phyloP scores from a whole-genome alignment of 2,888 invertebrate species.

The Acronicta leporina region DNA sequence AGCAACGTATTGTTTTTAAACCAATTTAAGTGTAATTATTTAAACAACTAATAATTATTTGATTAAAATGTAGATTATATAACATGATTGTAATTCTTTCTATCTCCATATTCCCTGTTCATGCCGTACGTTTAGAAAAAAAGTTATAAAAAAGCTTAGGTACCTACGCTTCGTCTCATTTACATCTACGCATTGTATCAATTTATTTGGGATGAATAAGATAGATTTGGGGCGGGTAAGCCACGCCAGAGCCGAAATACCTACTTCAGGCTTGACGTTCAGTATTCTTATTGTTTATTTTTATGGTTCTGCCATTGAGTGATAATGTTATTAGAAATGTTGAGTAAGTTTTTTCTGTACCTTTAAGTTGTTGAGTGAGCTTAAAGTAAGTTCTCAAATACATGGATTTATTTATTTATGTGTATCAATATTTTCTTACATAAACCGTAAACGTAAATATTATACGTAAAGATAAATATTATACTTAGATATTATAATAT shows the following conservation, averaged over 20 bases:
- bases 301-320: conserved; percentile 44
- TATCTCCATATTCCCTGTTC: background rate
- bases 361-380: too few species aligned
- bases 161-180: conserved; percentile 6
- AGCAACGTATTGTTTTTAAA: too few species aligned
- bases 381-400: too few species aligned
- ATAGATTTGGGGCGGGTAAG: conserved; percentile 22
- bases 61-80: background rate
- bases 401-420: too few species aligned
- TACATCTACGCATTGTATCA: conserved; percentile 19
- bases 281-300: conserved; percentile 57
- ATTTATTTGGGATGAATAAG: conserved; percentile 36
- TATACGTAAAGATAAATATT: too few species aligned
- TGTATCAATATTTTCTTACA: too few species aligned
- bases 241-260: conserved; percentile 18
- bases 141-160: conserved; percentile 2
- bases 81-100: background rate
- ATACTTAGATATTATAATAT: too few species aligned
- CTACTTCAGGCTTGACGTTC: conserved; percentile 14
- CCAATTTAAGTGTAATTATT: too few species aligned
- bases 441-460: too few species aligned
- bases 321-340: background rate
- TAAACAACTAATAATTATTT: too few species aligned
- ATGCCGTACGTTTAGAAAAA: background rate
- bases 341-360: background rate